phyloP scores from a whole-genome alignment of 2,888 invertebrate genomes.

The Nipponacmea schrenckii region DNA sequence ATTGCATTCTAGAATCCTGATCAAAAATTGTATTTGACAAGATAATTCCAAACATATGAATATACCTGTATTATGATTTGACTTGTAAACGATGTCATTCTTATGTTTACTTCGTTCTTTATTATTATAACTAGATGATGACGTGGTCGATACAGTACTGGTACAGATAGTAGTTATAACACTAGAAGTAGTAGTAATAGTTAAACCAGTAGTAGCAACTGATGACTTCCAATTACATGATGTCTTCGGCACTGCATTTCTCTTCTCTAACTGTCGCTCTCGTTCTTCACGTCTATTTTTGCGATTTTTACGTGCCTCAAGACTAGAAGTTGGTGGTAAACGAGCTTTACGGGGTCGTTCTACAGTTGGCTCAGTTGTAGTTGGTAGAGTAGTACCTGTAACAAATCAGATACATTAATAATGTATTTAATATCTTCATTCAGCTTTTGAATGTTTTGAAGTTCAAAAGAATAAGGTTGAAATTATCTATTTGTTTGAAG shows the following conservation, averaged over 20 bases:
- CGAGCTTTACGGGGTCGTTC: constrained; percentile 8
- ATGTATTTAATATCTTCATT: neutral
- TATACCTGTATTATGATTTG: constrained; percentile 13
- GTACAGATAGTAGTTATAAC: constrained; percentile 1
- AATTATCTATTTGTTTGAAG: no score
- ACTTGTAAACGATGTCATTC: constrained; percentile 14
- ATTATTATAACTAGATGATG: constrained; percentile 16
- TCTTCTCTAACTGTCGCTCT: constrained; percentile 18
- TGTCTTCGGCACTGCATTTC: neutral
- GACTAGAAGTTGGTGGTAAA: constrained; percentile 10
- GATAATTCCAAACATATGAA: neutral
- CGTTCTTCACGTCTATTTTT: constrained; percentile 40
- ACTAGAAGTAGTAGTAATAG: constrained; percentile 18
- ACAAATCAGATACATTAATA: constrained; percentile 6
- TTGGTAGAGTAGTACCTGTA: constrained; percentile 42
- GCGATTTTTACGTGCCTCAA: constrained; percentile 43
- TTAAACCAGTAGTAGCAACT: constrained; percentile 8
- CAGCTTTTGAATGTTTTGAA: no score
- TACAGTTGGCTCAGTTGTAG: constrained; percentile 39
- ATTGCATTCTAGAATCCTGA: no score
- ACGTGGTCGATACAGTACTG: constrained; percentile 9
- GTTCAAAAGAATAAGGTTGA: no score
- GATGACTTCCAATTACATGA: neutral
- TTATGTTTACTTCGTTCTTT: constrained; percentile 15
- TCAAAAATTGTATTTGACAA: no score